These are phyloP conservation scores for Plutella xylostella DNA, from an alignment of 2,888 invertebrate species.

Conservation along the genomic window DNA sequence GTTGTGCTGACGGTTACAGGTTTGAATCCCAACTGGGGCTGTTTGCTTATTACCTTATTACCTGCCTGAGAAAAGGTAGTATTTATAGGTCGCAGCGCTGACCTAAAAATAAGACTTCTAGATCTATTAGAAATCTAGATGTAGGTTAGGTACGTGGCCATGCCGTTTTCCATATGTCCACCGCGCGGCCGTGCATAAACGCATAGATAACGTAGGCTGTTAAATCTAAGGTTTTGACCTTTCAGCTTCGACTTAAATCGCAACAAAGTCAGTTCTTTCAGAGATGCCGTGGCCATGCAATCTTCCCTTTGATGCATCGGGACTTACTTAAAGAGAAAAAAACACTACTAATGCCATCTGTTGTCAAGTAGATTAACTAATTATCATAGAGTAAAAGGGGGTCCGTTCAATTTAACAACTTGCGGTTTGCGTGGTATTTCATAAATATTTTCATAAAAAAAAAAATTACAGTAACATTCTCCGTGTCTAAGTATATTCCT, in stretches of 20 bases:
- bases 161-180: not conserved
- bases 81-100: not conserved
- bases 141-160: not conserved
- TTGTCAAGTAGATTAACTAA: not conserved
- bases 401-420: too few relatives aligned
- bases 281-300: not conserved
- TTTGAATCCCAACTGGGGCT: not conserved
- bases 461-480: too few relatives aligned
- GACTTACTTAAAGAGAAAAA: not conserved
- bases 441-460: too few relatives aligned
- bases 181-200: not conserved
- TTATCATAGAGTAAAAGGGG: too few relatives aligned
- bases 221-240: not conserved
- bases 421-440: too few relatives aligned
- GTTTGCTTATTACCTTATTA: not conserved
- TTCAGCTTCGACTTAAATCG: not conserved
- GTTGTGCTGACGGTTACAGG: not conserved
- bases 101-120: not conserved
- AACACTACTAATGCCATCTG: not conserved
- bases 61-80: not conserved
- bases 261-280: not conserved
- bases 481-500: too few relatives aligned
- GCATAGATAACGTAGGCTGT: not conserved
- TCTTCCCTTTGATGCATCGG: not conserved
- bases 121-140: not conserved